phyloP scores from a whole-genome alignment of 2,113 vertebrate genomes.

The Euleptes europaea region DNA sequence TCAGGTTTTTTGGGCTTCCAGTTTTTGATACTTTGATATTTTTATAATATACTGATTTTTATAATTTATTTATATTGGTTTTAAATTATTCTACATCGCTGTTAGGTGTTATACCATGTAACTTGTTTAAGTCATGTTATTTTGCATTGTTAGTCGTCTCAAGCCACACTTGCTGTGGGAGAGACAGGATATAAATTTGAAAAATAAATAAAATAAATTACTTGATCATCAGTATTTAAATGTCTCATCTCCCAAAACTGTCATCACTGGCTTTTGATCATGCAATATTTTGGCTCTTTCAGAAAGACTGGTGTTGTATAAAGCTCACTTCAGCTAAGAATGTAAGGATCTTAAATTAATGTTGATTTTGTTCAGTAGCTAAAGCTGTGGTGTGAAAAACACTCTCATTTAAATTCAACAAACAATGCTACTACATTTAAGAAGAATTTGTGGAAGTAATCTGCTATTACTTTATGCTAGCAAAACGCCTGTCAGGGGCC shows the following conservation, averaged over 20 bases:
- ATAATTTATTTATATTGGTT: too few relatives aligned
- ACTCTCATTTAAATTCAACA: not conserved
- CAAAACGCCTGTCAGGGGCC: not conserved
- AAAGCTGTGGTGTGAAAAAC: not conserved
- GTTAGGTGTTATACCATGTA: too few relatives aligned
- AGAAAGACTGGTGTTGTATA: not conserved
- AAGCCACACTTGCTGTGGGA: too few relatives aligned
- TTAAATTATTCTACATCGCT: too few relatives aligned
- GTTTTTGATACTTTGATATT: too few relatives aligned
- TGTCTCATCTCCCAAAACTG: not conserved
- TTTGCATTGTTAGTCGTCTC: too few relatives aligned
- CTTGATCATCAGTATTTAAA: not conserved
- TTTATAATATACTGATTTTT: too few relatives aligned
- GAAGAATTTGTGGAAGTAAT: not conserved
- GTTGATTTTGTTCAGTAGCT: not conserved
- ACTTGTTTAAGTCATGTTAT: too few relatives aligned
- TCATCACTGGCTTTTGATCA: not conserved
- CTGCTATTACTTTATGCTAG: not conserved
- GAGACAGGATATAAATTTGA: too few relatives aligned
- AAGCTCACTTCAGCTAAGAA: not conserved
- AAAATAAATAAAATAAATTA: too few relatives aligned
- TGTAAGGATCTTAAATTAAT: not conserved
- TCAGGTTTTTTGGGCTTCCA: too few relatives aligned
- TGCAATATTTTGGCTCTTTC: not conserved
- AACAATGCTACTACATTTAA: not conserved